A percentile compares a stretch with the other conserved stretches of the same genome.
phyloP scores from a whole-genome alignment of 2,888 invertebrate species.

The Pocota personata region DNA sequence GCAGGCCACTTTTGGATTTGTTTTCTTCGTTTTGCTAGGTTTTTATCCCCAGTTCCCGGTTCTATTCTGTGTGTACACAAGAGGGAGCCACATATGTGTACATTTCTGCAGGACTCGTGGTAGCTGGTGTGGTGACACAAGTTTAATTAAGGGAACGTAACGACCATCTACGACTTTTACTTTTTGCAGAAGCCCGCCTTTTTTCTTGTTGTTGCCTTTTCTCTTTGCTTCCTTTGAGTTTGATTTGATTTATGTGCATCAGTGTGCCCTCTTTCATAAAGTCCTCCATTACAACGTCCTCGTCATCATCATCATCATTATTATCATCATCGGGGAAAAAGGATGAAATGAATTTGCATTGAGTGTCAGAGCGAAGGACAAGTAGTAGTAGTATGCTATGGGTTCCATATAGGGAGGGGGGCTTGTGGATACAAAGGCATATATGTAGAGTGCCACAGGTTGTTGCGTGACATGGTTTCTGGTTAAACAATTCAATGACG shows the following conservation, averaged over 20 bases:
- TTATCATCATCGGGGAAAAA: slow-evolving; percentile 6
- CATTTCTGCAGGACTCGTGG: not conserved
- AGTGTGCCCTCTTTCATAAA: slow-evolving; percentile 47
- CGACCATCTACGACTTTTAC: slow-evolving; percentile 50
- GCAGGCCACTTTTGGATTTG: slow-evolving; percentile 28
- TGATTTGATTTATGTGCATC: slow-evolving; percentile 69
- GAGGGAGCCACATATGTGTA: slow-evolving; percentile 17
- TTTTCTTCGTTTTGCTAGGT: not conserved
- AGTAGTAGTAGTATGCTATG: not conserved
- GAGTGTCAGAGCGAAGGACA: slow-evolving; percentile 50
- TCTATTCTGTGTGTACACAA: not conserved
- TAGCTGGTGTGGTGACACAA: slow-evolving; percentile 12
- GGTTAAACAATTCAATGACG: slow-evolving; percentile 40
- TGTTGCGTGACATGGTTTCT: slow-evolving; percentile 66
- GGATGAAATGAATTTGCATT: slow-evolving; percentile 40
- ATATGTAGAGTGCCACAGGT: slow-evolving; percentile 47
- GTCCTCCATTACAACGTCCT: slow-evolving; percentile 9
- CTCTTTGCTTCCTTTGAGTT: slow-evolving; percentile 27
- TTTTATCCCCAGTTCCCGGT: not conserved
- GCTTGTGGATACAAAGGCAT: not conserved
- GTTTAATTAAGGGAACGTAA: slow-evolving; percentile 56
- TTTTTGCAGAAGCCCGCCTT: not conserved
- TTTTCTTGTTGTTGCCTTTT: not conserved
- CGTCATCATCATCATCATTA: slow-evolving; percentile 5
- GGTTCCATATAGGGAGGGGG: not conserved